Evolutionary conservation across 1,140 invertebrate genomes (phyloP).

Genomic region (Drosophila triauraria): DNA sequence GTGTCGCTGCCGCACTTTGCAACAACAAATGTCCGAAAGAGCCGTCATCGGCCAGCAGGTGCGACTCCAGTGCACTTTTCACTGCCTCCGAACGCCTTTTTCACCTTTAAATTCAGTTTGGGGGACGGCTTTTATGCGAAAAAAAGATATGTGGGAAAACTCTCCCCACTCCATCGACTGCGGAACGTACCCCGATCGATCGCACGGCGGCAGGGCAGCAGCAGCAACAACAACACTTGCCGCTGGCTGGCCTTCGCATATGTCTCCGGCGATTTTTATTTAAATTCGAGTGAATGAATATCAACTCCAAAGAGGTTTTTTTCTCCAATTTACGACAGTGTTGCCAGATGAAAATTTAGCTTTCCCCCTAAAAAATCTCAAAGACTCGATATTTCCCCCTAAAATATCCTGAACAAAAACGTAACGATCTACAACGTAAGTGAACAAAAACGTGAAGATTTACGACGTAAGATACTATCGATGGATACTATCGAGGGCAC

Average conservation of each 20-base stretch:
- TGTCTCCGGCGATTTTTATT: constrained; percentile 31
- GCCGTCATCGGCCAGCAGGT: constrained; percentile 51
- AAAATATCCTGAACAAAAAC: too few species aligned
- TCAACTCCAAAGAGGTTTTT: constrained; percentile 28
- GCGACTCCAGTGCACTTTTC: constrained; percentile 17
- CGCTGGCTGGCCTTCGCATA: constrained; percentile 73
- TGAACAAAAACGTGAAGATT: too few species aligned
- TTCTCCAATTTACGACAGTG: constrained; percentile 6
- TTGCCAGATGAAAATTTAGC: too few species aligned
- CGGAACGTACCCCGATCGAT: constrained; percentile 72
- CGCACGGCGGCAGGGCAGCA: constrained; percentile 71
- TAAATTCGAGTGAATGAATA: constrained; percentile 10
- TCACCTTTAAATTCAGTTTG: constrained; percentile 47
- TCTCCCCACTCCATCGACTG: constrained; percentile 40
- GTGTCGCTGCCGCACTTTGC: constrained; percentile 40
- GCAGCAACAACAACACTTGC: constrained; percentile 76
- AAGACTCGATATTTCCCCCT: too few species aligned
- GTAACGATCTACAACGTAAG: too few species aligned
- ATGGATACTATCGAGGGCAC: too few species aligned
- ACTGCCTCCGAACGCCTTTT: constrained; percentile 48
- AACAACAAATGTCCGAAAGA: constrained; percentile 47
- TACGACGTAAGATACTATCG: too few species aligned
- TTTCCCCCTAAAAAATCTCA: too few species aligned
- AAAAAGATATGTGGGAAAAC: constrained; percentile 57
- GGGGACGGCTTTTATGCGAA: constrained; percentile 70